Base-by-base conservation (phyloP, 2,113 vertebrate genomes). In the Callipepla californica region DNA sequence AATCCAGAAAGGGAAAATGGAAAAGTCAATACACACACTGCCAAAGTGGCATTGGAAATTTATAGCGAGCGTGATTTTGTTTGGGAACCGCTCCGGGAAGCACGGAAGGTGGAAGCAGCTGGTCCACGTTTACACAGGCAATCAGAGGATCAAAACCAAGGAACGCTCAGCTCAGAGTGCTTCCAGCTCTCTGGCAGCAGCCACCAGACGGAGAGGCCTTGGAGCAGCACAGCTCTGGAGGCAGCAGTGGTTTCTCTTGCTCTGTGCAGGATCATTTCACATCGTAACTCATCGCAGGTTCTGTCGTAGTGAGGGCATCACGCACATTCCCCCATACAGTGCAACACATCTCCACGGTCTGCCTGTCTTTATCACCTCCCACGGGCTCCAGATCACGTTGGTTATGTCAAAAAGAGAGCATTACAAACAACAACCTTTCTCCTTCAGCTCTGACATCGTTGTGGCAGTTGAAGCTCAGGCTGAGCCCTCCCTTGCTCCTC, bases 291-390 rank as follows among this genome's bases (percentile, higher is more conserved):
- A 18, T 2, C 53, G 34, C 6, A 1, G 63, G 5, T 32, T 50
- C 80, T 45, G 40, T 6, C 7, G 0, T 7, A 9, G 45, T 3
- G 59, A 45, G 4, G 38, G 13, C 32, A 38, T 7, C 74, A 26
- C 1, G 0, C 67, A 13, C 16, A 0, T 23, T 30, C 32, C 25
- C 51, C 26, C 26, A 30, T 74, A 65, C 48, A 25, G 30, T 9
- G 42, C 15, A 69, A 6, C 65, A 12, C 1, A 0, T 38, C 70
- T 40, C 40, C 70, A 15, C 0, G 0, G 30, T 32, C 36, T 72
- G 59, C 73, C 59, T 73, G 40, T 40, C 13, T 21, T 47, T 42
- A 14, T 74, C 48, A 25, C 18, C 48, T 61, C 57, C 42, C 8
- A 1, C 0, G 12, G 69, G 53, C 74, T 72, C 73, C 57, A 80